These are phyloP conservation scores for Itoplectis maculator DNA, from an alignment of 2,888 invertebrate species.

Conservation along the genomic window DNA sequence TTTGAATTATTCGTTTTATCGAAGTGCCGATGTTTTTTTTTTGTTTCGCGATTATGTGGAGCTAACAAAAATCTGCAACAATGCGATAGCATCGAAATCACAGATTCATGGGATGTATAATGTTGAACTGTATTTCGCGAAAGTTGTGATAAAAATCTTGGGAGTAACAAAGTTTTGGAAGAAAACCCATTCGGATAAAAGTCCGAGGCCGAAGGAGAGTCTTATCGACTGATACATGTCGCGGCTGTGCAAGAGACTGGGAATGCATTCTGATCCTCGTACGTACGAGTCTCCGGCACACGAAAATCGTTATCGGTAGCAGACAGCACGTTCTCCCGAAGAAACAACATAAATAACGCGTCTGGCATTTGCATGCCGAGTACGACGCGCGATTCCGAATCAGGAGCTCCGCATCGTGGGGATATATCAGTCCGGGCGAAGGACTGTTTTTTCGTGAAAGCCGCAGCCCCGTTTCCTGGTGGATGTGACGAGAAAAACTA, in stretches of 20 bases:
- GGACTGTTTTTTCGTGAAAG: too few species aligned
- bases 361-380: slow-evolving; percentile 7
- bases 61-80: too few species aligned
- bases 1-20: not conserved
- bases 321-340: slow-evolving; percentile 7
- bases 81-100: too few species aligned
- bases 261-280: not conserved
- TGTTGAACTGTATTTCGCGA: not conserved
- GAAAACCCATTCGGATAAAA: not conserved
- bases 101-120: not conserved
- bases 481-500: not conserved
- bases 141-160: not conserved
- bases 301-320: not conserved
- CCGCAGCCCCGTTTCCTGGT: not conserved
- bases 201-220: not conserved
- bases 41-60: too few species aligned
- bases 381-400: slow-evolving; percentile 1
- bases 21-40: too few species aligned
- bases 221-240: not conserved
- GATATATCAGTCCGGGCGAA: not conserved
- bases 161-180: not conserved
- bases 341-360: slow-evolving; percentile 36
- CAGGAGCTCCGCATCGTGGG: not conserved
- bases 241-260: not conserved
- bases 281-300: not conserved